phyloP scores from a whole-genome alignment of 2,888 invertebrate genomes.

The Shargacucullia verbasci region DNA sequence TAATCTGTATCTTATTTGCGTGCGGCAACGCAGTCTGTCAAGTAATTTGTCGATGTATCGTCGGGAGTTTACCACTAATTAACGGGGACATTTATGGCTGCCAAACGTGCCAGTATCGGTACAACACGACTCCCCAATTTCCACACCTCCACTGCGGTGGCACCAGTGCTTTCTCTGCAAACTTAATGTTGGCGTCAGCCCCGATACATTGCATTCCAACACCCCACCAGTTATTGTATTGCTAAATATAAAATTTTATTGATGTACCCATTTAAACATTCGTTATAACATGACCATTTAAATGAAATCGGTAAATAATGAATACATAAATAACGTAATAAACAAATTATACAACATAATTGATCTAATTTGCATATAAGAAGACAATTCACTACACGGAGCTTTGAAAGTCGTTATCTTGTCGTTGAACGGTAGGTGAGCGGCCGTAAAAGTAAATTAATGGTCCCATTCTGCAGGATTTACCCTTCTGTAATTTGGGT shows the following conservation, averaged over 20 bases:
- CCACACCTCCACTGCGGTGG: constrained; percentile 56
- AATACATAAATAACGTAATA: constrained; percentile 35
- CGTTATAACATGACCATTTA: constrained; percentile 22
- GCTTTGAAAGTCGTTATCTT: constrained; percentile 67
- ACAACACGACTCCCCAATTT: constrained; percentile 59
- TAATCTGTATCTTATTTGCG: constrained; percentile 68
- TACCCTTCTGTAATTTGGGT: constrained; percentile 67
- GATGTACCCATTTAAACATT: constrained; percentile 25
- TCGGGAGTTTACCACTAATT: constrained; percentile 81
- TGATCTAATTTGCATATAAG: constrained; percentile 55
- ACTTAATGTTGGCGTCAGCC: constrained; percentile 58
- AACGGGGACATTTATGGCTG: constrained; percentile 81
- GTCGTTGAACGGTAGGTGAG: constrained; percentile 70
- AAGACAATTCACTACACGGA: constrained; percentile 47
- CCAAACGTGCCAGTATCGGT: constrained; percentile 77
- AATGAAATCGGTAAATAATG: constrained; percentile 30
- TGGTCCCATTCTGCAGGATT: constrained; percentile 65
- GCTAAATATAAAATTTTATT: constrained; percentile 32
- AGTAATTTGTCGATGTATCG: constrained; percentile 81
- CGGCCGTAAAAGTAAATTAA: constrained; percentile 70
- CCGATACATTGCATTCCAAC: constrained; percentile 53
- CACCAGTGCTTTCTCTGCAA: constrained; percentile 59
- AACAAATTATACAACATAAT: constrained; percentile 50
- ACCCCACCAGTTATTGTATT: constrained; percentile 36
- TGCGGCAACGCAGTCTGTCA: constrained; percentile 71